Percentiles rank a stretch among this genome's conserved stretches.
These are phyloP conservation scores for Metacarcinus magister DNA, from an alignment of 2,888 invertebrate genomes.

Conservation along the genomic window DNA sequence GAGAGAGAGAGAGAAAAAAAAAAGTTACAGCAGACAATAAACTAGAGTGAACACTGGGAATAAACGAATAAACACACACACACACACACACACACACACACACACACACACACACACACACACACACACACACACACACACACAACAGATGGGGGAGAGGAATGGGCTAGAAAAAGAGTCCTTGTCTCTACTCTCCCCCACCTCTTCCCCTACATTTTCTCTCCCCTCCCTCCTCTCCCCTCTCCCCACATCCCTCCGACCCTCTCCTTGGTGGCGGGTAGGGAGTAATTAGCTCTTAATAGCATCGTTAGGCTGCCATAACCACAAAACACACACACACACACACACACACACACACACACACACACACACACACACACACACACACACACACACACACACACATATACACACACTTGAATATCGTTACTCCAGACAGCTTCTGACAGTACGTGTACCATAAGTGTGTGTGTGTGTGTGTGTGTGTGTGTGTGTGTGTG, in stretches of 20 bases:
- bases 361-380: conserved; percentile 16
- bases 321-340: conserved; percentile 41
- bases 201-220: background rate
- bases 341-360: conserved; percentile 35
- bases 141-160: background rate
- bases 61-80: background rate
- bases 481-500: no score
- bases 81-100: background rate
- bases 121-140: conserved; percentile 27
- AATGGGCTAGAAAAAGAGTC: conserved; percentile 13
- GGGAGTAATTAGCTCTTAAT: conserved; percentile 33
- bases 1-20: background rate
- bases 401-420: background rate
- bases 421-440: background rate
- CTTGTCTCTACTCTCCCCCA: background rate
- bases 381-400: conserved; percentile 3
- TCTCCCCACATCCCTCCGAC: background rate
- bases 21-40: background rate
- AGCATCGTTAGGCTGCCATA: conserved; percentile 30
- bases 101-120: conserved; percentile 26
- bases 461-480: no score
- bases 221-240: background rate
- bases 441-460: no score
- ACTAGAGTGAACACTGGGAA: background rate
- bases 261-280: background rate